phyloP scores from a whole-genome alignment of 2,888 invertebrate species.

The Drosophila demipolita region DNA sequence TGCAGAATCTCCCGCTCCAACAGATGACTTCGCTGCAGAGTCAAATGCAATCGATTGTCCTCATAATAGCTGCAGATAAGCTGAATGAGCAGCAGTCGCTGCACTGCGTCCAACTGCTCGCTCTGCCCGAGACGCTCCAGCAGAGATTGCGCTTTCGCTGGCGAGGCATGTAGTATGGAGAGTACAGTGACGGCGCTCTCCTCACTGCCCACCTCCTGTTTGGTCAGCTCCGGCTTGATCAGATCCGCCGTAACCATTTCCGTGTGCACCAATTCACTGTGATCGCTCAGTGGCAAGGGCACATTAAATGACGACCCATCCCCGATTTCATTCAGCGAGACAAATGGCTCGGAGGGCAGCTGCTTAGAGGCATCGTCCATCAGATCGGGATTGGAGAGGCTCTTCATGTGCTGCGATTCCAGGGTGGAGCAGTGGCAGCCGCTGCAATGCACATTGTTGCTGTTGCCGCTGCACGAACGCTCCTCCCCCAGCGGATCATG shows the following conservation, averaged over 20 bases:
- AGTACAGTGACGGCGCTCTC: slow-evolving; percentile 56
- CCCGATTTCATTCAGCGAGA: slow-evolving; percentile 49
- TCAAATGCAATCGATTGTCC: slow-evolving; percentile 75
- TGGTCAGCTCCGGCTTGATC: slow-evolving; percentile 45
- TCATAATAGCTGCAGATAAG: slow-evolving; percentile 79
- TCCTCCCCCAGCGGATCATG: slow-evolving; percentile 29
- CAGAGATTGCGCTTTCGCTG: slow-evolving; percentile 60
- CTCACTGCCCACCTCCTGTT: slow-evolving; percentile 25
- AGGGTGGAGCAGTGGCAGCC: slow-evolving; percentile 55
- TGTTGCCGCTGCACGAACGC: background rate
- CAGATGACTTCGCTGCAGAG: slow-evolving; percentile 74
- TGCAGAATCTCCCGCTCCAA: slow-evolving; percentile 77
- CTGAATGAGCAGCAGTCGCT: slow-evolving; percentile 74
- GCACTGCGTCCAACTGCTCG: slow-evolving; percentile 61
- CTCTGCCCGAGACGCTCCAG: slow-evolving; percentile 67
- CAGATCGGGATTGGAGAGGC: slow-evolving; percentile 41
- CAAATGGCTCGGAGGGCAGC: slow-evolving; percentile 58
- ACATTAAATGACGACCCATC: slow-evolving; percentile 39
- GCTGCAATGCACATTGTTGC: slow-evolving; percentile 44
- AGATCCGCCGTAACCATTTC: slow-evolving; percentile 29
- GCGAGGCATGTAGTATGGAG: slow-evolving; percentile 68
- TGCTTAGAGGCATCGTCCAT: slow-evolving; percentile 48
- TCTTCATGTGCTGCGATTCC: background rate
- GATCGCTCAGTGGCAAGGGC: slow-evolving; percentile 31
- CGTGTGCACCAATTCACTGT: slow-evolving; percentile 36